phyloP scores from a whole-genome alignment of 2,113 vertebrate genomes.

The Spermophilus dauricus region DNA sequence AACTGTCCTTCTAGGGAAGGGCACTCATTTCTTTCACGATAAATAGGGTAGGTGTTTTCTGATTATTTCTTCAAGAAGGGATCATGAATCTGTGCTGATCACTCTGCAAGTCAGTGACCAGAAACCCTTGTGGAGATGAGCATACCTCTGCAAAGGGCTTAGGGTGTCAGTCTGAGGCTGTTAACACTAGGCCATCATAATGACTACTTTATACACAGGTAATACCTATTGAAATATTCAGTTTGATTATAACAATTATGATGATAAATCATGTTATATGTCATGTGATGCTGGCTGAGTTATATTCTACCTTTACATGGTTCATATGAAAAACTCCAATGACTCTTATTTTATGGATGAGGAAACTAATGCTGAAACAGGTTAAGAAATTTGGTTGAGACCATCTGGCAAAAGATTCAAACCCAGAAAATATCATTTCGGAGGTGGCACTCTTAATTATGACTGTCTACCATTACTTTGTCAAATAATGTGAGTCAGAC shows the following conservation, averaged over 20 bases:
- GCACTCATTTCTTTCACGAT: background rate
- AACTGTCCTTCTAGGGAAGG: background rate
- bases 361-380: slow-evolving; percentile 29
- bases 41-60: background rate
- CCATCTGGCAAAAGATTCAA: background rate
- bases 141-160: background rate
- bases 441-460: background rate
- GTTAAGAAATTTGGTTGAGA: slow-evolving; percentile 10
- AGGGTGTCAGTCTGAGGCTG: background rate
- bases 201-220: background rate
- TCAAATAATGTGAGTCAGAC: background rate
- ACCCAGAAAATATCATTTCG: background rate
- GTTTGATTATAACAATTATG: background rate
- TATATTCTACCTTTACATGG: background rate
- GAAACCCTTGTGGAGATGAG: background rate
- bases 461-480: background rate
- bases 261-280: background rate
- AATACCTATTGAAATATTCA: background rate
- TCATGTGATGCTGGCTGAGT: background rate
- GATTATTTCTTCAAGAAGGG: background rate
- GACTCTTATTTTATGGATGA: slow-evolving; percentile 50
- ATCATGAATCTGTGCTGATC: background rate
- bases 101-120: background rate
- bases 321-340: background rate
- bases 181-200: background rate